Evolutionary conservation across 2,797 vertebrate genomes (phyloP), one percentile per base, ranked within the genome.

Genomic region (Notolabrus celidotus): DNA sequence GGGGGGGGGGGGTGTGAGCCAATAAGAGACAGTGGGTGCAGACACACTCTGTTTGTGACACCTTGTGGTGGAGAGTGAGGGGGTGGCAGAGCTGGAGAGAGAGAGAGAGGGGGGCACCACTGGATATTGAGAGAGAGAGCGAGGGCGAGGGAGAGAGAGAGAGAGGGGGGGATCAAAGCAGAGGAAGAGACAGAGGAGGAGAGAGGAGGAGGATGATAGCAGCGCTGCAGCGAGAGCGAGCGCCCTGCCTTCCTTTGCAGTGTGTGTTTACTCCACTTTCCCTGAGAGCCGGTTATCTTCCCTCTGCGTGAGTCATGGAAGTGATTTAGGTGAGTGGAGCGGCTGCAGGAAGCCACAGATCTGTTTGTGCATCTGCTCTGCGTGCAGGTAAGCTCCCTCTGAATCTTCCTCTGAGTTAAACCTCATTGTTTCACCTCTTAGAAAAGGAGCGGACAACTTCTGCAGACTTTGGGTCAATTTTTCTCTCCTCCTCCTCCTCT

Each of bases 311-410:
- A 90, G 62, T 79, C 85, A 82, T 91, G 88, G 83, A 88, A 83
- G 89, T 85, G 75, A 88, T 89, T 79, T 86, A 91, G 84, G 82
- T 89, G 87, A 90, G 87, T 54, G 79, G 81, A 87, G 83, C 81
- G 0, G 17, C 70, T 68, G 80, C 76, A 51, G 51, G 59, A 46
- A 68, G 59, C 75, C 56, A 39, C 52, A 52, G 67, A 69, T 71
- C 68, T 36, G 80, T 52, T 22, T 17, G 65, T 66, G 76, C 17
- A 67, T 50, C 46, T 69, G 51, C 45, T 16, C 72, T 12, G 52
- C 59, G 73, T 63, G 65, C 78, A 89, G 86, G 84, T 88, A 79
- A 79, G 82, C 59, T 72, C 63, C 0, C 46, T 64, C 22, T 34
- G 33, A 43, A 11, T 61, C 60, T 43, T 55, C 55, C 52, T 55